phyloP scores from a whole-genome alignment of 2,888 invertebrate species.

The Trichacis sp. region DNA sequence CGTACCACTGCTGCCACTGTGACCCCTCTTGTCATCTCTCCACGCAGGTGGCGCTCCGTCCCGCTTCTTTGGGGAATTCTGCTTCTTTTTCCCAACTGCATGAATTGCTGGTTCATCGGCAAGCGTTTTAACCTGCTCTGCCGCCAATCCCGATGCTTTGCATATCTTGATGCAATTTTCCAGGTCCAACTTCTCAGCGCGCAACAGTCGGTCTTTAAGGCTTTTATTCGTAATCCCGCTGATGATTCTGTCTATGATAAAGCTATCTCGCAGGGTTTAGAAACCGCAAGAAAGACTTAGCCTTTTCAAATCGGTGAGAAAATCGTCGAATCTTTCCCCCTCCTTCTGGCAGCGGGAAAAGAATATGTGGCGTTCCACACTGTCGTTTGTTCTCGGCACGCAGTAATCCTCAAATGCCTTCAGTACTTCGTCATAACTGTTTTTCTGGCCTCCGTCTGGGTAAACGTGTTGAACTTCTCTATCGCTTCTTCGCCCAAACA shows the following conservation, averaged over 20 bases:
- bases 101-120: constrained; percentile 1
- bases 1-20: no score
- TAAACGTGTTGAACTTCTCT: constrained; percentile 19
- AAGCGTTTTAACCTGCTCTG: constrained; percentile 27
- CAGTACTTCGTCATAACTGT: constrained; percentile 9
- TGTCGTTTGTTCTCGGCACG: constrained; percentile 10
- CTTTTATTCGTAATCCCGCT: constrained; percentile 30
- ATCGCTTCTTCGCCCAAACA: constrained; percentile 27
- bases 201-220: constrained; percentile 33
- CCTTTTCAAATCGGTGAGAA: constrained; percentile 43
- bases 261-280: constrained; percentile 37
- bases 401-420: constrained; percentile 6
- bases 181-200: constrained; percentile 32
- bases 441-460: constrained; percentile 1
- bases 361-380: constrained; percentile 36
- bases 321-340: constrained; percentile 39
- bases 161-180: constrained; percentile 35
- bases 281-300: constrained; percentile 40
- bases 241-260: constrained; percentile 44
- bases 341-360: constrained; percentile 9
- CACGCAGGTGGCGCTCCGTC: no score
- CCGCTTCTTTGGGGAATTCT: no score
- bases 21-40: no score
- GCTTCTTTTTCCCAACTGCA: no score
- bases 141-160: constrained; percentile 33